These are phyloP conservation scores for Trichogramma pretiosum DNA, from an alignment of 1,140 invertebrate species.

Conservation along the genomic window DNA sequence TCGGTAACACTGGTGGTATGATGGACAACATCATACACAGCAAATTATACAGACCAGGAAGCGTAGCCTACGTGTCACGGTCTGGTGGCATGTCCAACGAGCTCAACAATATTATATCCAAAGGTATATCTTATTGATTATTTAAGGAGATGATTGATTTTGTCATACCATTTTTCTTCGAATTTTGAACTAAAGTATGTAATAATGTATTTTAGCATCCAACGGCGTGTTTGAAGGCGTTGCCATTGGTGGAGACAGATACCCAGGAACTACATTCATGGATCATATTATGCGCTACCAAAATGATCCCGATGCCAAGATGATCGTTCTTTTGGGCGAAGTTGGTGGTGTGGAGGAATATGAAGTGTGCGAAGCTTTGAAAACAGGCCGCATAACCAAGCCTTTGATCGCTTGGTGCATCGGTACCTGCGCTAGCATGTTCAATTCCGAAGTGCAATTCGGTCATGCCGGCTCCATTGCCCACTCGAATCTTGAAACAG, in stretches of 20 bases:
- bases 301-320: slow-evolving; percentile 72
- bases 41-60: slow-evolving; percentile 92
- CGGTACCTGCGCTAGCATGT: slow-evolving; percentile 88
- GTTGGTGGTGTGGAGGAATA: slow-evolving; percentile 99
- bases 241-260: slow-evolving; percentile 98
- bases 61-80: slow-evolving; percentile 94
- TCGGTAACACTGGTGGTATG: slow-evolving; percentile 99
- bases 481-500: slow-evolving; percentile 91
- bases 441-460: slow-evolving; percentile 97
- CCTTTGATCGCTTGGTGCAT: slow-evolving; percentile 98
- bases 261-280: slow-evolving; percentile 97
- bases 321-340: slow-evolving; percentile 93
- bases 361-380: slow-evolving; percentile 84
- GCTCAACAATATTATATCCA: slow-evolving; percentile 96
- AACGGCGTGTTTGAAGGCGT: slow-evolving; percentile 97
- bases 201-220: slow-evolving; percentile 65
- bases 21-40: slow-evolving; percentile 98
- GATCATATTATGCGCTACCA: slow-evolving; percentile 89
- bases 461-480: slow-evolving; percentile 98
- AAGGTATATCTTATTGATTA: too few species aligned
- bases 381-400: slow-evolving; percentile 77
- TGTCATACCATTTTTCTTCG: too few species aligned
- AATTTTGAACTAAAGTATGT: too few species aligned
- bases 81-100: slow-evolving; percentile 99
- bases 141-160: too few species aligned